Conservation (phyloP, 2,797 vertebrate genomes). For the Triplophysa bombifrons region DNA sequence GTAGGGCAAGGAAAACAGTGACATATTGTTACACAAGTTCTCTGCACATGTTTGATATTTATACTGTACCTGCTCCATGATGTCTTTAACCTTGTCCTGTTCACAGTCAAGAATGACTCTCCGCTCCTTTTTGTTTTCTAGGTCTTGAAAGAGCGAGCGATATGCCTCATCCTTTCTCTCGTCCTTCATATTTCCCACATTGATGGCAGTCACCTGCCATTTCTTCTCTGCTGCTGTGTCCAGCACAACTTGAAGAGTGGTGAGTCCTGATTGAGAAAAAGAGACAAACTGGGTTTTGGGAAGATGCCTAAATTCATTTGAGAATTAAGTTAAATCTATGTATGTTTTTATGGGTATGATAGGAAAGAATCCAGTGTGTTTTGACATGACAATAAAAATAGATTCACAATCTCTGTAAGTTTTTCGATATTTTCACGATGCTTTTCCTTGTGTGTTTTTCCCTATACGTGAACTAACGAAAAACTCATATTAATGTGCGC, state of each 20-base stretch:
- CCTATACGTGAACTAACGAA: not conserved
- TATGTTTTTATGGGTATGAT: not conserved
- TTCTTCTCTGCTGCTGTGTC: conserved; percentile 97
- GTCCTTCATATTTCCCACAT: conserved; percentile 99
- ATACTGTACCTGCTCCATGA: conserved; percentile 92
- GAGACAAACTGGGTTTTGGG: not conserved
- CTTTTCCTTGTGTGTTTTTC: not conserved
- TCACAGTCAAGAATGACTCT: conserved; percentile 98
- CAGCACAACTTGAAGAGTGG: conserved; percentile 94
- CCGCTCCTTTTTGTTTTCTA: conserved; percentile 96
- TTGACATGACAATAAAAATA: not conserved
- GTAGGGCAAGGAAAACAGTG: not conserved
- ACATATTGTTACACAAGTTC: not conserved
- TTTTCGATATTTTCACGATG: no score
- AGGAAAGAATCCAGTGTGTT: not conserved
- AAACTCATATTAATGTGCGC: not conserved
- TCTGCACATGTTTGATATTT: conserved; percentile 3
- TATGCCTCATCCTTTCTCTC: conserved; percentile 98
- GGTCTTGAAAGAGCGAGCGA: conserved; percentile 94
- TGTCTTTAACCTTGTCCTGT: conserved; percentile 98
- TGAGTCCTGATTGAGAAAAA: conserved; percentile 80
- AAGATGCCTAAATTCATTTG: not conserved
- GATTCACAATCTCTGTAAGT: not conserved
- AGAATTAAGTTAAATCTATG: not conserved
- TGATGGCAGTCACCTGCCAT: conserved; percentile 99